phyloP scores from a whole-genome alignment of 2,113 vertebrate genomes.

The Peromyscus maniculatus region DNA sequence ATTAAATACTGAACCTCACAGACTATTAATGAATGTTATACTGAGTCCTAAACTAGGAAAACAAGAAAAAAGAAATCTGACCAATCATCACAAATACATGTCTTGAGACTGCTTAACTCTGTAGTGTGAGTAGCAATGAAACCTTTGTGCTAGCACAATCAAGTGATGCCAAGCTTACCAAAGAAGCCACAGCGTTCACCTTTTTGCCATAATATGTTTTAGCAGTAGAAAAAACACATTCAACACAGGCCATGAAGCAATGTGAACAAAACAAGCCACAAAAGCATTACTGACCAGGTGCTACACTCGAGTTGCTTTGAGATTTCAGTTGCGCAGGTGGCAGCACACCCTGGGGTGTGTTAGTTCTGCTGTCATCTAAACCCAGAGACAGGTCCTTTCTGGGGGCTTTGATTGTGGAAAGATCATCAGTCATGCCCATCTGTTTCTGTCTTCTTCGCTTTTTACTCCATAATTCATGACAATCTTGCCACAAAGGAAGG shows the following conservation, averaged over 20 bases:
- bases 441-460: constrained; percentile 98
- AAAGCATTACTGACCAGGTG: constrained; percentile 89
- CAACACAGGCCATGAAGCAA: constrained; percentile 22
- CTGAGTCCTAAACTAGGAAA: background rate
- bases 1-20: background rate
- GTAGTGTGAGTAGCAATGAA: background rate
- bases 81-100: background rate
- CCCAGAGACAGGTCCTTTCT: constrained; percentile 95
- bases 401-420: constrained; percentile 93
- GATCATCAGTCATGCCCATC: constrained; percentile 94
- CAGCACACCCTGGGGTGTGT: constrained; percentile 96
- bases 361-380: constrained; percentile 97
- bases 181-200: constrained; percentile 5
- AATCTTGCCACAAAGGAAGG: constrained; percentile 99
- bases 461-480: constrained; percentile 99
- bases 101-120: constrained; percentile 20
- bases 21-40: background rate
- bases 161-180: background rate
- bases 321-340: constrained; percentile 92
- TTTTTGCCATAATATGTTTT: constrained; percentile 8
- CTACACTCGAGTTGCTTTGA: constrained; percentile 89
- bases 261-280: constrained; percentile 59
- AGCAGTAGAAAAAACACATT: constrained; percentile 6
- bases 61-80: background rate
- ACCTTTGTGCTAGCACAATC: constrained; percentile 20